Base-by-base conservation (phyloP, 2,888 invertebrate species). In the Deilephila elpenor region DNA sequence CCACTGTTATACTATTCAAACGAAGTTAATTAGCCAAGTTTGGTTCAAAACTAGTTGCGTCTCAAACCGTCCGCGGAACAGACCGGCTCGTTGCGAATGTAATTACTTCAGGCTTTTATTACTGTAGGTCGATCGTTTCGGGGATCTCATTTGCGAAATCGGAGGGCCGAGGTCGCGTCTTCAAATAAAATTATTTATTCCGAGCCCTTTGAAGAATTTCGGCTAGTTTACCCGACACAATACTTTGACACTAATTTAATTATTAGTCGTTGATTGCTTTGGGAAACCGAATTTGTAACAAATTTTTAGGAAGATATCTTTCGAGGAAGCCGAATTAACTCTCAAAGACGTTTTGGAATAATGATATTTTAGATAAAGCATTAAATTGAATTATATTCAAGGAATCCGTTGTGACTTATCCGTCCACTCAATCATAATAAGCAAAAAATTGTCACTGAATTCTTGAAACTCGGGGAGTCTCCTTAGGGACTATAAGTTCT, bases 1-100 rank as follows among this genome's bases (percentile, higher is more conserved):
- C 67, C 67, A 4, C 14, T 17, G 37, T 14, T 44, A 61, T 61
- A 34, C 20, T 34, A 62, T 72, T 62, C 14, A 62, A 72, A 56
- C 53, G 29, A 62, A 72, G 20, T 34, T 72, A 62, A 72, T 72
- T 72, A 72, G 72, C 20, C 53, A 67, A 67, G 25, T 67, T 67
- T 51, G 67, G 44, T 25, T 67, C 44, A 51, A 51, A 44, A 67
- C 51, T 67, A 67, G 67, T 67, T 67, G 67, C 51, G 51, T 25
- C 25, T 51, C 67, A 51, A 51, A 64, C 37, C 20, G 64, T 44
- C 64, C 67, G 67, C 67, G 67, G 67, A 44, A 51, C 67, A 51
- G 67, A 3, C 67, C 67, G 25, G 44, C 20, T 44, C 37, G 64
- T 64, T 67, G 51, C 67, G 44, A 67, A 67, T 67, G 44, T 67